phyloP scores from a whole-genome alignment of 1,140 invertebrate species.

The Drosophila hydei region DNA sequence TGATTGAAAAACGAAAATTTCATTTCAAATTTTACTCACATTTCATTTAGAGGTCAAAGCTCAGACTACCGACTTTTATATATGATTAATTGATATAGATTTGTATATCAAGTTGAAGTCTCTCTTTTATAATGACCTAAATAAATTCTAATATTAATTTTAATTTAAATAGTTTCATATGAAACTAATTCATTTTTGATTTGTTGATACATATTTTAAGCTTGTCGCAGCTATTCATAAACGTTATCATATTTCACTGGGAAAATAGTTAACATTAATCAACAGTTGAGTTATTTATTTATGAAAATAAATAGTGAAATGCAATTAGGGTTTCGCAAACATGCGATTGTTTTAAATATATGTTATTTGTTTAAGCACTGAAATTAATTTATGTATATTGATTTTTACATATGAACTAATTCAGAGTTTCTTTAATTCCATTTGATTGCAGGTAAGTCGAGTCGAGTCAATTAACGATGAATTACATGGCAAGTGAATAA shows the following conservation, averaged over 20 bases:
- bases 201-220: neutral
- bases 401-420: conserved; percentile 48
- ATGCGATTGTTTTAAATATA: neutral
- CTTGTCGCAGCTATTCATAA: too few relatives aligned
- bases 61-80: neutral
- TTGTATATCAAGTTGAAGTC: too few relatives aligned
- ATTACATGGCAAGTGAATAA: conserved; percentile 28
- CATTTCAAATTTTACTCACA: conserved; percentile 43
- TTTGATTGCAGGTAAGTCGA: conserved; percentile 67
- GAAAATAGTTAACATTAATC: neutral
- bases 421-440: conserved; percentile 39
- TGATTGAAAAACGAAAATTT: conserved; percentile 63
- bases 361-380: neutral
- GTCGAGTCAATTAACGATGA: conserved; percentile 47
- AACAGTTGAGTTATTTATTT: neutral
- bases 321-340: conserved; percentile 31
- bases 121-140: too few relatives aligned
- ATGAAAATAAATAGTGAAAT: conserved; percentile 12
- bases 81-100: neutral
- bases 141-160: too few relatives aligned
- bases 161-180: too few relatives aligned
- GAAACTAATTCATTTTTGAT: neutral
- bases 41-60: conserved; percentile 10
- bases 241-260: neutral
- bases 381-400: neutral